Percentiles rank a stretch among this genome's conserved stretches.
phyloP scores from a whole-genome alignment of 2,888 invertebrate species.

The Dasypogon diadema region DNA sequence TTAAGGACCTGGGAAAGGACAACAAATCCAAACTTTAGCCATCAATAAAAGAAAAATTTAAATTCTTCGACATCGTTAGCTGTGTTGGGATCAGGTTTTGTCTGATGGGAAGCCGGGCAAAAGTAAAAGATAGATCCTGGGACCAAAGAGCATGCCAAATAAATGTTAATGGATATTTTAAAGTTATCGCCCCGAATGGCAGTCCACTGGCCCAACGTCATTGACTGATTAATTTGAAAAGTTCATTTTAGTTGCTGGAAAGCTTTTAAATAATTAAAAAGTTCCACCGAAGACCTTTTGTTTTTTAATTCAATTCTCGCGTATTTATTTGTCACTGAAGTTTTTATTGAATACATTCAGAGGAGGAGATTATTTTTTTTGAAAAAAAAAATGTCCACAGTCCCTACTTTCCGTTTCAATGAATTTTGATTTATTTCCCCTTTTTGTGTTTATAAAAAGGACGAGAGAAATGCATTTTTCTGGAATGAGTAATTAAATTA shows the following conservation, averaged over 20 bases:
- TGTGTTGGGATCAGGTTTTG: background rate
- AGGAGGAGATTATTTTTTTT: too few species aligned
- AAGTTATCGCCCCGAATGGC: conserved; percentile 16
- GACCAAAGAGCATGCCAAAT: conserved; percentile 33
- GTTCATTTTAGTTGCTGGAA: conserved; percentile 17
- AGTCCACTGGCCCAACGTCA: background rate
- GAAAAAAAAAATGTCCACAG: too few species aligned
- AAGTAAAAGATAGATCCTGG: conserved; percentile 1
- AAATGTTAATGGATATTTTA: conserved; percentile 44
- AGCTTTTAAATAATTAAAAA: conserved; percentile 54
- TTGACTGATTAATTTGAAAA: conserved; percentile 49
- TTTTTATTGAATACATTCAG: background rate
- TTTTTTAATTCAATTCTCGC: conserved; percentile 11
- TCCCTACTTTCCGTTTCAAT: too few species aligned
- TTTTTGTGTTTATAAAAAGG: too few species aligned
- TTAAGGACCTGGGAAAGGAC: background rate
- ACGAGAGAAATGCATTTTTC: too few species aligned
- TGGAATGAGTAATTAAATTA: too few species aligned
- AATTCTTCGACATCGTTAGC: conserved; percentile 17
- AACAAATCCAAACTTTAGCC: conserved; percentile 46
- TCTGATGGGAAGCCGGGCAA: background rate
- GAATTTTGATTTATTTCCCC: too few species aligned
- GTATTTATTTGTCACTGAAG: background rate
- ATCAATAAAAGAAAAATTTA: conserved; percentile 51
- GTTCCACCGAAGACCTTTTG: conserved; percentile 13